A percentile compares a stretch with the other conserved stretches of the same genome.
Conservation (phyloP, 1,140 invertebrate species). For the Maconellicoccus hirsutus region DNA sequence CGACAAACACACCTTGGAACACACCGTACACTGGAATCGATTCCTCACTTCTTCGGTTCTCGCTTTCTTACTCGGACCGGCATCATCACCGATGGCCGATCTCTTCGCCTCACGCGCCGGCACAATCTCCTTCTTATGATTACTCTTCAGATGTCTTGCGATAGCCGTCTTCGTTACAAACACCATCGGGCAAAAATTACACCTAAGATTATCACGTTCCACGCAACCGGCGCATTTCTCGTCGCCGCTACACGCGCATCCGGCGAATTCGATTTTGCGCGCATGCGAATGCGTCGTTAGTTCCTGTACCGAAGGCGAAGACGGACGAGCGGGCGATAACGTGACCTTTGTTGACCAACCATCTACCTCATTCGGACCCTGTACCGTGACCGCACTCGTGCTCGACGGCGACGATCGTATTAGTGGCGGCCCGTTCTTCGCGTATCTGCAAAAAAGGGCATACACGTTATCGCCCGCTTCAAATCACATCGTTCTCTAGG, state of each 20-base stretch:
- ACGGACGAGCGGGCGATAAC: no score
- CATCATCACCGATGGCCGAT: no score
- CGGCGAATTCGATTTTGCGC: not conserved
- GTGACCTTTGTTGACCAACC: no score
- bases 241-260: not conserved
- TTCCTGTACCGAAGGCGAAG: not conserved
- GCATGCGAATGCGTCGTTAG: not conserved
- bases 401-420: not conserved
- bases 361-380: no score
- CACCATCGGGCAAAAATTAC: not conserved
- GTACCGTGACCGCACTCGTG: not conserved
- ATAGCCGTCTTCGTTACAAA: not conserved
- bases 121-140: no score
- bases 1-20: not conserved
- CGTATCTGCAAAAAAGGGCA: slow-evolving; percentile 19
- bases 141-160: not conserved
- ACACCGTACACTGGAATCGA: no score
- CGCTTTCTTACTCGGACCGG: no score
- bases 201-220: not conserved
- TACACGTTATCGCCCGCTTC: slow-evolving; percentile 15
- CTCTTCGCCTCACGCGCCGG: no score
- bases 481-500: not conserved
- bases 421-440: not conserved
- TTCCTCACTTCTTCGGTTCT: no score
- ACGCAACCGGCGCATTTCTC: not conserved